Evolutionary conservation across 2,113 vertebrate genomes (phyloP).

Genomic region (Corythaeola cristata): DNA sequence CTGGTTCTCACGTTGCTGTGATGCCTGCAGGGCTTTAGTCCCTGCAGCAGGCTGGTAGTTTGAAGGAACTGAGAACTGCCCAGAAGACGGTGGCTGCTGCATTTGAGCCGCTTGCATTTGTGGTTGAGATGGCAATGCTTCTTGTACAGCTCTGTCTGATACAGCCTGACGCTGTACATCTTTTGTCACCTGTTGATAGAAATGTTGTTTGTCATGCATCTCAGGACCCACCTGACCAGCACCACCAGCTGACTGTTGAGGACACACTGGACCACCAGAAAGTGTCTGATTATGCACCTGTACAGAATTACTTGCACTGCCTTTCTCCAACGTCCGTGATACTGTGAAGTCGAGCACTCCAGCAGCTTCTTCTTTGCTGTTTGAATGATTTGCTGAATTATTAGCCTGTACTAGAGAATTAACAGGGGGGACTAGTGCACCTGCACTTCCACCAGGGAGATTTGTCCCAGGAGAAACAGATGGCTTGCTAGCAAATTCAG

Average conservation of each 20-base stretch:
- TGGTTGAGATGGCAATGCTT: conserved; percentile 21
- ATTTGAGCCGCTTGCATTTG: conserved; percentile 1
- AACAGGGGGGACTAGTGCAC: background rate
- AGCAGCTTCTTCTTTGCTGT: background rate
- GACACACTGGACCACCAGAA: conserved; percentile 24
- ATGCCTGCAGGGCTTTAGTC: conserved; percentile 1
- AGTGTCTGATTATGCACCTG: conserved; percentile 21
- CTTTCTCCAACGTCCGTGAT: conserved; percentile 74
- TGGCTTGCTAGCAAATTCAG: conserved; percentile 59
- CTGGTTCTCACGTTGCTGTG: conserved; percentile 30
- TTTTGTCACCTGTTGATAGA: conserved; percentile 94
- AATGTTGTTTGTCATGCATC: conserved; percentile 76
- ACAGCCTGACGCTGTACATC: conserved; percentile 76
- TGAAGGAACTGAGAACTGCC: conserved; percentile 2
- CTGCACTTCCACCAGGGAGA: conserved; percentile 7
- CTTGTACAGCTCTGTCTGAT: conserved; percentile 50
- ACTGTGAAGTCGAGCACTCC: conserved; percentile 85
- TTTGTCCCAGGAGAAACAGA: background rate
- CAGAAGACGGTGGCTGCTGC: background rate
- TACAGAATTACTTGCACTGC: background rate
- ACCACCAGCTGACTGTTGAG: conserved; percentile 40
- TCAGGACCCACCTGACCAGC: conserved; percentile 16
- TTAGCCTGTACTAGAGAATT: background rate
- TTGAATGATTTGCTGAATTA: background rate
- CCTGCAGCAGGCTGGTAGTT: conserved; percentile 38